Evolutionary conservation across 1,140 invertebrate genomes (phyloP).

Genomic region (Ectropis grisescens): DNA sequence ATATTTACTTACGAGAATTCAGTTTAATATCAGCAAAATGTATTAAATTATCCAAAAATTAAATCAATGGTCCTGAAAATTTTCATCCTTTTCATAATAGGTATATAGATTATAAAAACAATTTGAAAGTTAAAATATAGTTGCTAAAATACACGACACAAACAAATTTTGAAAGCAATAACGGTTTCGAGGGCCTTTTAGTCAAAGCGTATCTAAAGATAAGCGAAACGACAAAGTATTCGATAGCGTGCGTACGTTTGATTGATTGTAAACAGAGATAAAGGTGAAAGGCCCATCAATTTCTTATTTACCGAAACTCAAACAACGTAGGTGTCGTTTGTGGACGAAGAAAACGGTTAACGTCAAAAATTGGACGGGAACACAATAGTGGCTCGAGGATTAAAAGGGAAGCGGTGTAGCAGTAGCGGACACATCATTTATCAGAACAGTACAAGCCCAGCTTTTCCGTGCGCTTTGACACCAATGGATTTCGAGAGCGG

Average conservation of each 20-base stretch:
- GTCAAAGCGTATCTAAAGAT: no score
- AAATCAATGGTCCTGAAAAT: no score
- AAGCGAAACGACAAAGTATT: slow-evolving; percentile 24
- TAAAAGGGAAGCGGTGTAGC: slow-evolving; percentile 64
- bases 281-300: slow-evolving; percentile 46
- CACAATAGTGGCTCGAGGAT: slow-evolving; percentile 51
- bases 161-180: no score
- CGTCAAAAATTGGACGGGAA: slow-evolving; percentile 48
- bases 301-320: slow-evolving; percentile 43
- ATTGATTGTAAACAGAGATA: slow-evolving; percentile 49
- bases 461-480: slow-evolving; percentile 21
- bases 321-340: slow-evolving; percentile 45
- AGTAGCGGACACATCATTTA: slow-evolving; percentile 59
- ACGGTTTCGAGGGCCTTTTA: no score
- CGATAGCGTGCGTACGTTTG: slow-evolving; percentile 26
- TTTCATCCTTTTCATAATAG: no score
- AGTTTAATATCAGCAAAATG: no score
- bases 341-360: slow-evolving; percentile 37
- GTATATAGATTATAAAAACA: no score
- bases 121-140: no score
- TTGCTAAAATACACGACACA: no score
- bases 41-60: no score
- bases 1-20: no score
- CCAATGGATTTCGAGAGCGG: slow-evolving; percentile 15
- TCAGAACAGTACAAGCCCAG: slow-evolving; percentile 49